Evolutionary conservation across 2,888 invertebrate species (phyloP).

Genomic region (Cerastoderma edule): DNA sequence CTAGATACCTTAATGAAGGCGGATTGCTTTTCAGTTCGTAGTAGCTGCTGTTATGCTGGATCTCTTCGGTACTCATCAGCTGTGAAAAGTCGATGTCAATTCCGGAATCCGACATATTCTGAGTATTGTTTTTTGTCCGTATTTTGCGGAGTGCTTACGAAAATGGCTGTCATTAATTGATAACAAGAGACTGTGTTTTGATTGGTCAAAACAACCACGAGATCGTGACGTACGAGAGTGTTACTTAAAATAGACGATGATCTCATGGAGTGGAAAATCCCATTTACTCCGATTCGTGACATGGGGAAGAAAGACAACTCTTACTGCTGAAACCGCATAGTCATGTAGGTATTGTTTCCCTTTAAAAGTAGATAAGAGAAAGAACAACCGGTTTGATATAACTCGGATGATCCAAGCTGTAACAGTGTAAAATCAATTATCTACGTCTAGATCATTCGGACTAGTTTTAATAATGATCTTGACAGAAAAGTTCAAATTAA

Average conservation of each 20-base stretch:
- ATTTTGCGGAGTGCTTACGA: neutral
- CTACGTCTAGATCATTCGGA: no score
- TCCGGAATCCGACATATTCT: conserved; percentile 73
- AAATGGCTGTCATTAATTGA: conserved; percentile 23
- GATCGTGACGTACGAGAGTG: conserved; percentile 17
- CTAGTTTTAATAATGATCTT: no score
- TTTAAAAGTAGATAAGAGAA: no score
- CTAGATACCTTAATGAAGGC: conserved; percentile 15
- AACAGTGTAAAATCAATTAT: no score
- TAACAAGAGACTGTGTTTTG: neutral
- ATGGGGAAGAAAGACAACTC: no score
- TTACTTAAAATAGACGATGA: conserved; percentile 38
- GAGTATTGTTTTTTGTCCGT: neutral
- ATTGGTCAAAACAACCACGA: conserved; percentile 25
- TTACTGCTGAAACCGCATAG: no score
- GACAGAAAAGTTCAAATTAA: no score
- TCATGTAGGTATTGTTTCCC: no score
- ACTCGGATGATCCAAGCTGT: no score
- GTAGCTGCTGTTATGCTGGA: conserved; percentile 51
- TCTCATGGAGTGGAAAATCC: conserved; percentile 44
- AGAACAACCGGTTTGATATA: no score
- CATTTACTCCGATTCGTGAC: no score
- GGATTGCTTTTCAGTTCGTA: conserved; percentile 74
- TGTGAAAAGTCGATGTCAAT: conserved; percentile 68
- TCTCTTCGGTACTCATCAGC: conserved; percentile 54